Percentiles rank a stretch among this genome's conserved stretches.
These are phyloP conservation scores for Rhea pennata DNA, from an alignment of 2,113 vertebrate genomes.

Conservation along the genomic window DNA sequence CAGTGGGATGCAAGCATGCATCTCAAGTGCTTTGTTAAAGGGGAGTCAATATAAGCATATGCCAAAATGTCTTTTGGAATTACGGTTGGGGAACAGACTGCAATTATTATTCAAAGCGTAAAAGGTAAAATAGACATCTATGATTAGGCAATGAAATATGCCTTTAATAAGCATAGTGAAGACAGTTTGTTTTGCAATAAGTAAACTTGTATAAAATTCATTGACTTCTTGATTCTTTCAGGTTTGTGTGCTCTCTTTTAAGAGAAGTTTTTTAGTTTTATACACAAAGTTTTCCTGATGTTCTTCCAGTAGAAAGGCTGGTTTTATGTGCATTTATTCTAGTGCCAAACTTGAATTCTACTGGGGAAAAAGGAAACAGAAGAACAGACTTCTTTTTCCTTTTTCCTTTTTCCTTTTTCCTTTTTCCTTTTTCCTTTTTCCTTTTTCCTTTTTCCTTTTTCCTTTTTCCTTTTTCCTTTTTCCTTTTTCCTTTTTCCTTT, in stretches of 20 bases:
- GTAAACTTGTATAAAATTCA: constrained; percentile 66
- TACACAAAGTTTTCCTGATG: constrained; percentile 53
- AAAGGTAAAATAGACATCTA: constrained; percentile 52
- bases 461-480: too few relatives aligned
- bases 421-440: too few relatives aligned
- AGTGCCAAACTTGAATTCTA: constrained; percentile 50
- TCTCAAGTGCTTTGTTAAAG: constrained; percentile 33
- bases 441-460: too few relatives aligned
- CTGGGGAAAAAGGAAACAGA: background rate
- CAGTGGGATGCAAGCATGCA: constrained; percentile 4
- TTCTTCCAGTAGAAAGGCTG: constrained; percentile 52
- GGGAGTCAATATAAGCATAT: constrained; percentile 24
- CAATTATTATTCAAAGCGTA: constrained; percentile 55
- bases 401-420: too few relatives aligned
- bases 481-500: too few relatives aligned
- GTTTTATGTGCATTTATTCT: constrained; percentile 27
- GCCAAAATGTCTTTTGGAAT: constrained; percentile 56
- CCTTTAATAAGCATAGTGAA: constrained; percentile 59
- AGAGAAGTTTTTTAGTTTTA: constrained; percentile 29
- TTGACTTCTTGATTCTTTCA: constrained; percentile 61
- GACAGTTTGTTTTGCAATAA: constrained; percentile 66
- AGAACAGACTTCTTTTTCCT: background rate
- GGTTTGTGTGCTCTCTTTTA: background rate
- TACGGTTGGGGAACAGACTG: constrained; percentile 48
- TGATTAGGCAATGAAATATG: constrained; percentile 65